phyloP scores from a whole-genome alignment of 2,113 vertebrate genomes.

The Mionectes macconnelli region DNA sequence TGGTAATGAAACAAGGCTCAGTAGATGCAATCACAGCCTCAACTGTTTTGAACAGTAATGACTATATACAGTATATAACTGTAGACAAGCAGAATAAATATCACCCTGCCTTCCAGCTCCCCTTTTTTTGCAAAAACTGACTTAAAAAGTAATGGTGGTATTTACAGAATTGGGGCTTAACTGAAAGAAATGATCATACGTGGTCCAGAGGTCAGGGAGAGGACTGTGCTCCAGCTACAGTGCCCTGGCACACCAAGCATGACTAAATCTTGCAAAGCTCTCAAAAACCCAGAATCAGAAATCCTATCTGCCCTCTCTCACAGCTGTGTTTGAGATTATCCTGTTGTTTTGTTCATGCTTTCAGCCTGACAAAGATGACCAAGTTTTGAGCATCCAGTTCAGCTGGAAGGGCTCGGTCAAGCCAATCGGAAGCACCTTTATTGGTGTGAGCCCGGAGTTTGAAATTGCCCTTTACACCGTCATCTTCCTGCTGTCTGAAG shows the following conservation, averaged over 20 bases:
- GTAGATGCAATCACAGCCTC: background rate
- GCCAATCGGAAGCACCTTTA: conserved; percentile 79
- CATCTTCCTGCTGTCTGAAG: conserved; percentile 79
- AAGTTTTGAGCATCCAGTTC: conserved; percentile 87
- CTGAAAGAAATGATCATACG: background rate
- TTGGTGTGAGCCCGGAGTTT: conserved; percentile 84
- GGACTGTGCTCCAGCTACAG: background rate
- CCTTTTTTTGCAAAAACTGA: background rate
- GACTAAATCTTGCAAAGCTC: background rate
- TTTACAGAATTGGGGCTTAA: background rate
- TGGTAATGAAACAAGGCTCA: background rate
- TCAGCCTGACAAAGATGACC: conserved; percentile 84
- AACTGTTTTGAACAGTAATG: background rate
- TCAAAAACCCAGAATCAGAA: background rate
- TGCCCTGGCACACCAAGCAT: background rate
- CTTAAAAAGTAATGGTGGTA: background rate
- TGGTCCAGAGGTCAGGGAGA: background rate
- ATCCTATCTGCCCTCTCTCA: background rate
- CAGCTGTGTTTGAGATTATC: background rate
- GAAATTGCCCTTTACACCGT: conserved; percentile 85
- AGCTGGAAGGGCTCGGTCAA: conserved; percentile 85
- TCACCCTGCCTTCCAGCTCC: background rate
- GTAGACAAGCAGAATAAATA: background rate
- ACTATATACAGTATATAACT: background rate
- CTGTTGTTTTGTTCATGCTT: background rate